A percentile compares a stretch with the other conserved stretches of the same genome.
phyloP scores from a whole-genome alignment of 2,888 invertebrate genomes.

The Magallana nippona region DNA sequence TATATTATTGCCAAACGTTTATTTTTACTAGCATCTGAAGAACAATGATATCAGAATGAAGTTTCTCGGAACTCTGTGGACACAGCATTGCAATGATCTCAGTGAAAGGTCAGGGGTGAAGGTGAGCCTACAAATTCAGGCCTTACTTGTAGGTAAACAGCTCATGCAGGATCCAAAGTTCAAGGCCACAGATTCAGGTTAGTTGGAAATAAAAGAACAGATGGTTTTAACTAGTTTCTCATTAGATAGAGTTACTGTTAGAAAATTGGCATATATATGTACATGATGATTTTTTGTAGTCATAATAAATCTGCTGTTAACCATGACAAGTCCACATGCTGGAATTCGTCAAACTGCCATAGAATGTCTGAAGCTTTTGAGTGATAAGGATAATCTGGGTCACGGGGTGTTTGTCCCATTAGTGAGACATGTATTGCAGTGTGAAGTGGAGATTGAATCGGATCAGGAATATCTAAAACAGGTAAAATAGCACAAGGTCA shows the following conservation, averaged over 20 bases:
- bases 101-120: slow-evolving; percentile 55
- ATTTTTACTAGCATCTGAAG: not conserved
- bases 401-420: slow-evolving; percentile 53
- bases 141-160: slow-evolving; percentile 62
- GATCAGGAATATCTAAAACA: slow-evolving; percentile 65
- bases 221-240: not conserved
- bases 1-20: not conserved
- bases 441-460: slow-evolving; percentile 67
- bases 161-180: slow-evolving; percentile 48
- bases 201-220: not conserved
- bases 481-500: slow-evolving; percentile 44
- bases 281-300: slow-evolving; percentile 10
- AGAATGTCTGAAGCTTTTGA: slow-evolving; percentile 80
- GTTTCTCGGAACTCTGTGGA: slow-evolving; percentile 70
- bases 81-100: slow-evolving; percentile 58
- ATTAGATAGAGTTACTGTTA: not conserved
- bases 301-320: slow-evolving; percentile 81
- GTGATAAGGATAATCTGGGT: slow-evolving; percentile 13
- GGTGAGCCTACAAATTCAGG: slow-evolving; percentile 60
- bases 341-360: slow-evolving; percentile 83
- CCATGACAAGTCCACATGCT: slow-evolving; percentile 83
- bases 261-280: not conserved
- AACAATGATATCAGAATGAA: slow-evolving; percentile 39
- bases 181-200: slow-evolving; percentile 22
- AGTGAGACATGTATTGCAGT: slow-evolving; percentile 60